Conservation (phyloP, 2,113 vertebrate species). For the Hippocampus guttulatus region DNA sequence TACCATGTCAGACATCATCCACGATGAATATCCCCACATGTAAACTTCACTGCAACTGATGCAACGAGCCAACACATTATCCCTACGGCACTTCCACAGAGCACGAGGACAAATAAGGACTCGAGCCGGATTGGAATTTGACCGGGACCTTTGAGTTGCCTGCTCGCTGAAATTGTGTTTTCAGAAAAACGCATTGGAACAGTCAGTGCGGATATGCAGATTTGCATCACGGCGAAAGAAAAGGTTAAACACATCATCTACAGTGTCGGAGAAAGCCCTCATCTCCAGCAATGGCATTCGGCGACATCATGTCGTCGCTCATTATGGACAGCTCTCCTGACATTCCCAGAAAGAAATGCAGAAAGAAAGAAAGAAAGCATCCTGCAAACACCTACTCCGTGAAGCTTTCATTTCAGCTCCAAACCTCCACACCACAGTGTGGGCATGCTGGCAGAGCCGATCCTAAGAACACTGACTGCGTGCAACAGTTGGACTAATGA, state of each 20-base stretch:
- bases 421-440: constrained; percentile 72
- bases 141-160: constrained; percentile 66
- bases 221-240: constrained; percentile 53
- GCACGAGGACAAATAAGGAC: constrained; percentile 48
- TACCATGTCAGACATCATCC: constrained; percentile 53
- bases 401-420: constrained; percentile 68
- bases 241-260: constrained; percentile 69
- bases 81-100: constrained; percentile 52
- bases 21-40: constrained; percentile 41
- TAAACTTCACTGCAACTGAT: constrained; percentile 52
- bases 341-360: constrained; percentile 60
- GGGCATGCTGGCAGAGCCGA: constrained; percentile 65
- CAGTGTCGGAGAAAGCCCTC: constrained; percentile 43
- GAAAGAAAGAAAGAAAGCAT: constrained; percentile 67
- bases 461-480: constrained; percentile 68
- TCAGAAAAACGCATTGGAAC: constrained; percentile 61
- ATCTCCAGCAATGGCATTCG: constrained; percentile 50
- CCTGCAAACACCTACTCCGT: constrained; percentile 71
- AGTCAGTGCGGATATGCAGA: constrained; percentile 61
- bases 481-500: constrained; percentile 68
- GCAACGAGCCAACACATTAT: constrained; percentile 37
- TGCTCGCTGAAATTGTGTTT: constrained; percentile 44
- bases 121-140: constrained; percentile 54
- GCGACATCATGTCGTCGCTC: constrained; percentile 57
- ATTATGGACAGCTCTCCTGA: constrained; percentile 66